A percentile compares a stretch with the other conserved stretches of the same genome.
Evolutionary conservation across 2,888 invertebrate species (phyloP).

Genomic region (Clistopyga incitator): DNA sequence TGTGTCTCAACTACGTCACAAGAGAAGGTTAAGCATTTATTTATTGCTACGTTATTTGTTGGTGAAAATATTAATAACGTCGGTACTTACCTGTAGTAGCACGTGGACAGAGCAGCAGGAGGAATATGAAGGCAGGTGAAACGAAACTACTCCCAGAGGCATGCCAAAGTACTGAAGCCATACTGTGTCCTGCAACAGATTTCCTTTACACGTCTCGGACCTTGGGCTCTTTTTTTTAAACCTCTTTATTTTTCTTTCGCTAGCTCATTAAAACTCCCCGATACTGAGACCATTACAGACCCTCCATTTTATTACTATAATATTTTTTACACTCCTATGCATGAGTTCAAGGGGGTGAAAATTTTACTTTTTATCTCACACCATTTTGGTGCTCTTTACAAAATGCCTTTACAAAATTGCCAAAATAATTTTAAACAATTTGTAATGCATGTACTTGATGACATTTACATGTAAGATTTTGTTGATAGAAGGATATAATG

Average conservation of each 20-base stretch:
- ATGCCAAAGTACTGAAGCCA: slow-evolving; percentile 94
- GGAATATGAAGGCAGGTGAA: slow-evolving; percentile 89
- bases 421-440: too few species aligned
- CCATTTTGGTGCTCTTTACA: too few species aligned
- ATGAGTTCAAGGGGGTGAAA: too few species aligned
- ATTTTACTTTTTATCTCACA: too few species aligned
- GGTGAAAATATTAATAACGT: not conserved
- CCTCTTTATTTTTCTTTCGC: slow-evolving; percentile 31
- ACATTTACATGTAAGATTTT: too few species aligned
- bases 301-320: not conserved
- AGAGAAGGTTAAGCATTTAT: not conserved
- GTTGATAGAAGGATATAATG: too few species aligned
- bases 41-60: not conserved
- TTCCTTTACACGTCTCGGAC: slow-evolving; percentile 40
- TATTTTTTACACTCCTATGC: too few species aligned
- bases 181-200: slow-evolving; percentile 89
- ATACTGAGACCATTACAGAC: not conserved
- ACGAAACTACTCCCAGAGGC: slow-evolving; percentile 92
- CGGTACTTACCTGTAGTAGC: slow-evolving; percentile 90
- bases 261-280: slow-evolving; percentile 9
- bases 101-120: slow-evolving; percentile 90
- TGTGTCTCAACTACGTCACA: too few species aligned
- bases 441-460: too few species aligned
- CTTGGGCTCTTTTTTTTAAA: slow-evolving; percentile 50
- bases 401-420: too few species aligned